Evolutionary conservation across 2,888 invertebrate genomes (phyloP), one percentile per base, ranked within the genome.

Genomic region (Loripinus fragilis): DNA sequence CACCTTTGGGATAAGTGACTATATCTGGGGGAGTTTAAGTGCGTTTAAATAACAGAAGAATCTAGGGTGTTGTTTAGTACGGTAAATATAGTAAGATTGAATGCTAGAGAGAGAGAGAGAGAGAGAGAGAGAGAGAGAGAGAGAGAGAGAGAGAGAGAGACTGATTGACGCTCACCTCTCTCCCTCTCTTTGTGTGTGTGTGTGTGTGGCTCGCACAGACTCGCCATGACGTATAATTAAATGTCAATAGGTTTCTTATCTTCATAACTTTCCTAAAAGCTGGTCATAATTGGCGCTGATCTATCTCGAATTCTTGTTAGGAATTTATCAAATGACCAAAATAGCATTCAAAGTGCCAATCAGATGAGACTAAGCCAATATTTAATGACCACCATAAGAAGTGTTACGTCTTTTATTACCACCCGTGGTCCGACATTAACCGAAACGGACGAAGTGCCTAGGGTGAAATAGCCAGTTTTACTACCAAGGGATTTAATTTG

Each of bases 401-500:
- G 52, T 60, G 60, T 60, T 60, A 60, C 60, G 60, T 60, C 33
- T 60, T 60, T 60, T 60, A 60, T 60, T 60, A 60, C 12, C 60
- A 33, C 28, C 60, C 28, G 10, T 23, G 60, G 60, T 17, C 60
- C 60, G 60, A 60, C 28, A 33, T 60, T 20, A 33, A 60, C 60
- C 60, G 60, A 60, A 60, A 33, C 33, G 33, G 65, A 71, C 70
- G 38, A 30, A 41, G 23, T 64, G 77, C 76, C 75, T 55, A 41
- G 75, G 78, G 77, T 74, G 38, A 77, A 28, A 65, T 68, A 41
- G 28, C 48, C 74, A 64, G 70, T 52, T 52, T 60, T 73, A 73
- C 71, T 77, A 78, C 75, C 83, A 76, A 65, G 80, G 80, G 80
- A 80, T 74, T 78, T 80, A 78, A 80, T 80, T 83, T 73, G 42